Percentiles rank a stretch among this genome's conserved stretches.
These are phyloP conservation scores for Chelonus formosanus DNA, from an alignment of 2,888 invertebrate genomes.

Conservation along the genomic window DNA sequence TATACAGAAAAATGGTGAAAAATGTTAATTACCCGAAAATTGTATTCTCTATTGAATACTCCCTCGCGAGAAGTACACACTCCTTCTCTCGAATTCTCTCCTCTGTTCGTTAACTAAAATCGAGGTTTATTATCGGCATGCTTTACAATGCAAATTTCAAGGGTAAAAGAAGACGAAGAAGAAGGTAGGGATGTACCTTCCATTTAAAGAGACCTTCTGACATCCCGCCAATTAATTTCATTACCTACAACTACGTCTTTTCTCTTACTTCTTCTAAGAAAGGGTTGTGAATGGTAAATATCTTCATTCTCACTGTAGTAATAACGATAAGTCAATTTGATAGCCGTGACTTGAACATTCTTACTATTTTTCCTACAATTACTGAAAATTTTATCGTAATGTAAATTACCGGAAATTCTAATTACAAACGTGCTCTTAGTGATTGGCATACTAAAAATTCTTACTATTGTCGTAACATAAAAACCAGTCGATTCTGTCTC, in stretches of 20 bases:
- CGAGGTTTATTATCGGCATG: conserved; percentile 44
- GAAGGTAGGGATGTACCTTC: conserved; percentile 24
- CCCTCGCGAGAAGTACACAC: conserved; percentile 17
- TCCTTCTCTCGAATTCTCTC: conserved; percentile 23
- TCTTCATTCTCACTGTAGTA: conserved; percentile 37
- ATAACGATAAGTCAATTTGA: conserved; percentile 50
- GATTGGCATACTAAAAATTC: conserved; percentile 3
- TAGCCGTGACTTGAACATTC: conserved; percentile 32
- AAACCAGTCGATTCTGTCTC: conserved; percentile 20
- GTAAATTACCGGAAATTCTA: conserved; percentile 11
- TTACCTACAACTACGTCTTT: conserved; percentile 41
- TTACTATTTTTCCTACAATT: conserved; percentile 9
- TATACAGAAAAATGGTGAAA: conserved; percentile 18
- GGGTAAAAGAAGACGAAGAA: conserved; percentile 26
- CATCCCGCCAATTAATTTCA: conserved; percentile 55
- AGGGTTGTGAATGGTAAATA: conserved; percentile 45
- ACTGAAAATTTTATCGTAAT: conserved; percentile 24
- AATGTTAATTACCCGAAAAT: conserved; percentile 33
- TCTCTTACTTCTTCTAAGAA: conserved; percentile 31
- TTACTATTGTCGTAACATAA: conserved; percentile 9
- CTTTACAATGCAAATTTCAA: conserved; percentile 45
- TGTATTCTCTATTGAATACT: conserved; percentile 30
- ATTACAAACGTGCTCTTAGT: background rate
- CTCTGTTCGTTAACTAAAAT: conserved; percentile 43
- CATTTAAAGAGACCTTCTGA: conserved; percentile 46